These are phyloP conservation scores for Ophioderma brevispina DNA, from an alignment of 35 echinoderm and acorn worm genomes.

Conservation along the genomic window DNA sequence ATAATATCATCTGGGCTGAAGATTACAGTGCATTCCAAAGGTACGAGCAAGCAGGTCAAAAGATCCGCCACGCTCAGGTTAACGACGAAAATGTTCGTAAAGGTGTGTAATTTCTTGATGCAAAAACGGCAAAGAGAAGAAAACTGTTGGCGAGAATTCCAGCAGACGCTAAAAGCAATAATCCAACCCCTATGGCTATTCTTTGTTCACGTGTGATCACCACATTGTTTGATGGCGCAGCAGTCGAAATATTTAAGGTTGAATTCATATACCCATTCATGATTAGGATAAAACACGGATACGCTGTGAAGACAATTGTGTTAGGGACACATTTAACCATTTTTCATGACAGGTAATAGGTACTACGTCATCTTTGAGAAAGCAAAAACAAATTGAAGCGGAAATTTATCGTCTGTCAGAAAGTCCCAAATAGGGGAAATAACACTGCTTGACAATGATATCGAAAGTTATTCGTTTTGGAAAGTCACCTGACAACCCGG, in stretches of 20 bases:
- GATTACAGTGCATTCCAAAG: conserved; percentile 70
- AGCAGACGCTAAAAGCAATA: conserved; percentile 36
- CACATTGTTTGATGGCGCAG: background rate
- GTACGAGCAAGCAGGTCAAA: conserved; percentile 63
- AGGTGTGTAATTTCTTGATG: conserved; percentile 75
- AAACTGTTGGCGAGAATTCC: conserved; percentile 76
- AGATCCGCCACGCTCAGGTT: conserved; percentile 81
- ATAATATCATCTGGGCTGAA: conserved; percentile 6
- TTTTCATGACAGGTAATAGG: no score
- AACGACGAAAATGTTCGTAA: conserved; percentile 89
- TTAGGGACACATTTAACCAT: no score
- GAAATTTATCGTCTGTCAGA: no score
- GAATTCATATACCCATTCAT: background rate
- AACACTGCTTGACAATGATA: no score
- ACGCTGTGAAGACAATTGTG: no score
- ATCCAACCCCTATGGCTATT: conserved; percentile 46
- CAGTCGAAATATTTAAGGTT: background rate
- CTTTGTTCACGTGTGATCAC: conserved; percentile 17
- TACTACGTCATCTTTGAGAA: no score
- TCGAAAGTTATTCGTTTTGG: no score
- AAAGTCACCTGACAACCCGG: no score
- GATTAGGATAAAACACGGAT: no score
- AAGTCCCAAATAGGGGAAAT: no score
- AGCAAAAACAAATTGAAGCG: no score
- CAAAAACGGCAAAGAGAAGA: conserved; percentile 69